phyloP scores from a whole-genome alignment of 2,113 vertebrate species.

The Malaclemys terrapin region DNA sequence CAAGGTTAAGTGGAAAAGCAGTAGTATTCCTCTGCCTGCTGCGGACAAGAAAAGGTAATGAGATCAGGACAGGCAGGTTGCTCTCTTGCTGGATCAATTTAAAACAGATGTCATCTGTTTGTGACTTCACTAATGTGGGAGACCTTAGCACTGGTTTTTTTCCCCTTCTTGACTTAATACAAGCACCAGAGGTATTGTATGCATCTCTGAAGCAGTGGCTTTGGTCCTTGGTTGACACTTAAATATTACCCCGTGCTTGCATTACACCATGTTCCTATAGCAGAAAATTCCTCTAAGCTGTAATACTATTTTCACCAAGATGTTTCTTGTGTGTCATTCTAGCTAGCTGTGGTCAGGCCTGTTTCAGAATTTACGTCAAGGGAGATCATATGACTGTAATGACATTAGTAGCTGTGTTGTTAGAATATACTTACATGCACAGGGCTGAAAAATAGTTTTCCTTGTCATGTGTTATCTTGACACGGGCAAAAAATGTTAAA shows the following conservation, averaged over 20 bases:
- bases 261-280: not conserved
- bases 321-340: not conserved
- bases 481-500: not conserved
- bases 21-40: slow-evolving; percentile 84
- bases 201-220: not conserved
- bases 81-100: not conserved
- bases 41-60: slow-evolving; percentile 94
- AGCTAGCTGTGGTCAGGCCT: not conserved
- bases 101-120: not conserved
- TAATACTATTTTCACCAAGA: not conserved
- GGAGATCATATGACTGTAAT: not conserved
- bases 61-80: not conserved
- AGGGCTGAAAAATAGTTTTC: not conserved
- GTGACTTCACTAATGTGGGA: not conserved
- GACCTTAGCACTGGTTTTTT: not conserved
- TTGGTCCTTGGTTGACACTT: not conserved
- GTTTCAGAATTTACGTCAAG: not conserved
- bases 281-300: fast-evolving
- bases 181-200: not conserved
- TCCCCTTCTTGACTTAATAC: not conserved
- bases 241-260: not conserved
- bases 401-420: not conserved
- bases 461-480: not conserved
- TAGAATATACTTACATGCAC: not conserved
- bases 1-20: slow-evolving; percentile 92